These are phyloP conservation scores for Chaetops frenatus DNA, from an alignment of 2,113 vertebrate genomes.

Conservation along the genomic window DNA sequence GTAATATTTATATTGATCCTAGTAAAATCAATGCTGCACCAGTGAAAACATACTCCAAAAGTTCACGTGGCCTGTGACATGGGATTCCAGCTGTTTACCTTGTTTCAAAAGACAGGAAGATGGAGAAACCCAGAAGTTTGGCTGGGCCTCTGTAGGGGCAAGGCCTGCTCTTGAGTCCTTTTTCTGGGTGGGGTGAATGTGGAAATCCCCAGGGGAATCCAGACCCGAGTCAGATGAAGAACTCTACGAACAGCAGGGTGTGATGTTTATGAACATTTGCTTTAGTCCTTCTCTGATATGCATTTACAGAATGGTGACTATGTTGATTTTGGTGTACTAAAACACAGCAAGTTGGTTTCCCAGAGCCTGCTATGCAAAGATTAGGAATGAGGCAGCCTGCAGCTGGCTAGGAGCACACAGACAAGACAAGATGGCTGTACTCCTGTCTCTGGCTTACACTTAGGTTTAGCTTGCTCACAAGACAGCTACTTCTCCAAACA, in stretches of 20 bases:
- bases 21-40: slow-evolving; percentile 50
- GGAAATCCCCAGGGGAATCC: not conserved
- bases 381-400: not conserved
- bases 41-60: slow-evolving; percentile 48
- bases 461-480: not conserved
- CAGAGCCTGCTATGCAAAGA: not conserved
- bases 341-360: not conserved
- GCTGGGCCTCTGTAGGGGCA: not conserved
- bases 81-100: not conserved
- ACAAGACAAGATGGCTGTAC: not conserved
- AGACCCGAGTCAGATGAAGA: rapidly evolving
- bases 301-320: not conserved
- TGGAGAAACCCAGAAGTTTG: not conserved
- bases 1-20: slow-evolving; percentile 72
- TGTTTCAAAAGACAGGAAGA: not conserved
- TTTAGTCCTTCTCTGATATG: not conserved
- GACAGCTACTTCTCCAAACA: not conserved
- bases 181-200: not conserved
- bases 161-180: not conserved
- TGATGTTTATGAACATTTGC: not conserved
- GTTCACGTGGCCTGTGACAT: not conserved
- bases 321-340: not conserved
- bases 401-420: not conserved
- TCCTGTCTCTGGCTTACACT: not conserved
- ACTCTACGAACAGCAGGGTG: not conserved